Conservation (phyloP, 2,113 vertebrate species). For the Stigmatopora nigra region DNA sequence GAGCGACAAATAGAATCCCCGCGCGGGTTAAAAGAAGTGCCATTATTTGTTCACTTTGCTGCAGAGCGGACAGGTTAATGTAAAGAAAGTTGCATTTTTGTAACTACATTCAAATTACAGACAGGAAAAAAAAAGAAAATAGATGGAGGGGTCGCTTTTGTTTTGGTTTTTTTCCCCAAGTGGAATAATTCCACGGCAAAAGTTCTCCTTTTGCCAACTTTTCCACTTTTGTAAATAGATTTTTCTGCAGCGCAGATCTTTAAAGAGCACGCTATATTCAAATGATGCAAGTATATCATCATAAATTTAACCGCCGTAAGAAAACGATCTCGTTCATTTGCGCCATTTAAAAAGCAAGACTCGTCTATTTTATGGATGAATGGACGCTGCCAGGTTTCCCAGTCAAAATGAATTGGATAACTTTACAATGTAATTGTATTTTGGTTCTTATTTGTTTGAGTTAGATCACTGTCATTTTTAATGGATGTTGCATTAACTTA, state of each 20-base stretch:
- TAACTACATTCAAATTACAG: background rate
- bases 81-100: too few species aligned
- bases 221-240: background rate
- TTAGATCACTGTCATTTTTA: too few species aligned
- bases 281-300: background rate
- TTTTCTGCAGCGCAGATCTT: background rate
- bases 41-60: background rate
- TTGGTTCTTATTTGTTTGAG: too few species aligned
- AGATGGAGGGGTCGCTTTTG: background rate
- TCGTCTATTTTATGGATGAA: background rate
- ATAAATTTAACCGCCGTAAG: background rate
- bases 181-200: background rate
- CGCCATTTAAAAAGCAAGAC: too few species aligned
- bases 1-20: constrained; percentile 40
- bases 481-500: too few species aligned
- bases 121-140: background rate
- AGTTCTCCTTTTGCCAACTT: background rate
- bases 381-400: too few species aligned
- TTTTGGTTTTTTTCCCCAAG: background rate
- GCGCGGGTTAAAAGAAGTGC: constrained; percentile 6
- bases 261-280: background rate
- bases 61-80: too few species aligned
- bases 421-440: too few species aligned
- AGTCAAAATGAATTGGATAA: too few species aligned
- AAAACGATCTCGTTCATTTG: background rate